phyloP scores from a whole-genome alignment of 2,888 invertebrate species.

The Drosophila borborema region DNA sequence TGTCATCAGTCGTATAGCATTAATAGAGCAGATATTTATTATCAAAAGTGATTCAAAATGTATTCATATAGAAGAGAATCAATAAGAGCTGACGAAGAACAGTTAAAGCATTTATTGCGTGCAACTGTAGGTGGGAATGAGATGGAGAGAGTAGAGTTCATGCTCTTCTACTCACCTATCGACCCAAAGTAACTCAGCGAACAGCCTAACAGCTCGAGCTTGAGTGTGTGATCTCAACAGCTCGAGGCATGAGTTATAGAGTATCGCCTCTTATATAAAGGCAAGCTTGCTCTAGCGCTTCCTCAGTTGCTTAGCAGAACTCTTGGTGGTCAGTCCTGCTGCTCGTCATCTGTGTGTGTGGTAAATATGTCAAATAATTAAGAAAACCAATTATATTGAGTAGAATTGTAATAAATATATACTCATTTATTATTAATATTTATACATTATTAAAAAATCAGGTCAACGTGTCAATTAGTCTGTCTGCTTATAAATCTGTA shows the following conservation, averaged over 20 bases:
- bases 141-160: neutral
- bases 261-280: neutral
- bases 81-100: neutral
- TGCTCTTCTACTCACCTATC: neutral
- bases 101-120: neutral
- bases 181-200: neutral
- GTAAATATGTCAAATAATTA: neutral
- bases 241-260: neutral
- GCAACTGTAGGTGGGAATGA: too few species aligned
- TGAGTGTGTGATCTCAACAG: neutral
- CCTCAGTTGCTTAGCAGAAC: neutral
- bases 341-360: neutral
- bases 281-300: neutral
- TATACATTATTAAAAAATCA: neutral
- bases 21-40: too few species aligned
- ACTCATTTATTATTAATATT: neutral
- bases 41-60: neutral
- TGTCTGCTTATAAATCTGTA: too few species aligned
- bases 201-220: neutral
- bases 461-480: too few species aligned
- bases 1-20: neutral
- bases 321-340: neutral
- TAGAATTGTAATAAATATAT: neutral
- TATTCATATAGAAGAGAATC: neutral
- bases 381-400: neutral